A percentile compares a stretch with the other conserved stretches of the same genome.
These are phyloP conservation scores for Oligia latruncula DNA, from an alignment of 2,888 invertebrate species.

Conservation along the genomic window DNA sequence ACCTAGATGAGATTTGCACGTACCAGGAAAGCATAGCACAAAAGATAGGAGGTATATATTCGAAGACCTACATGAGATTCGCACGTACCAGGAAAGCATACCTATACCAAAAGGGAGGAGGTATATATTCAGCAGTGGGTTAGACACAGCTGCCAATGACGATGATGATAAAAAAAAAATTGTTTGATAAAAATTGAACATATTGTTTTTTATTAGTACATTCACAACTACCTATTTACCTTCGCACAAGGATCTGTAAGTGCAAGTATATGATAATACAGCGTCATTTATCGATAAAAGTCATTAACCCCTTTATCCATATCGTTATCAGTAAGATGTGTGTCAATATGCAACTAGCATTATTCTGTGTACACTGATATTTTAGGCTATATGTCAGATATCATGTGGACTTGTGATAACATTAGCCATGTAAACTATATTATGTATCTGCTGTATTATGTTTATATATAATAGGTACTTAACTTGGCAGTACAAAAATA, in stretches of 20 bases:
- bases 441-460: conserved; percentile 22
- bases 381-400: conserved; percentile 36
- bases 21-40: neutral
- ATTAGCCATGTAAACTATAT: conserved; percentile 34
- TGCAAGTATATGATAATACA: conserved; percentile 10
- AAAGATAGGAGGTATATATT: neutral
- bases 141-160: neutral
- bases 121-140: neutral
- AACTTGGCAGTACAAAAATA: neutral
- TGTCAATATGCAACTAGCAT: conserved; percentile 61
- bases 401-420: conserved; percentile 47
- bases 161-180: neutral
- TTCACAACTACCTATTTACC: conserved; percentile 1
- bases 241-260: conserved; percentile 7
- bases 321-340: conserved; percentile 57
- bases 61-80: neutral
- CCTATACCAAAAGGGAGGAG: too few relatives aligned
- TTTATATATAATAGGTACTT: conserved; percentile 2
- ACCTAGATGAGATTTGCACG: neutral
- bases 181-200: neutral
- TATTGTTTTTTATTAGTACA: neutral
- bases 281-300: conserved; percentile 49
- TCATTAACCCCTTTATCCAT: conserved; percentile 56
- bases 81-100: neutral
- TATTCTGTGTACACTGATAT: conserved; percentile 33